Evolutionary conservation across 2,888 invertebrate genomes (phyloP), one percentile per base, ranked within the genome.

Genomic region (Ichneumon xanthorius): DNA sequence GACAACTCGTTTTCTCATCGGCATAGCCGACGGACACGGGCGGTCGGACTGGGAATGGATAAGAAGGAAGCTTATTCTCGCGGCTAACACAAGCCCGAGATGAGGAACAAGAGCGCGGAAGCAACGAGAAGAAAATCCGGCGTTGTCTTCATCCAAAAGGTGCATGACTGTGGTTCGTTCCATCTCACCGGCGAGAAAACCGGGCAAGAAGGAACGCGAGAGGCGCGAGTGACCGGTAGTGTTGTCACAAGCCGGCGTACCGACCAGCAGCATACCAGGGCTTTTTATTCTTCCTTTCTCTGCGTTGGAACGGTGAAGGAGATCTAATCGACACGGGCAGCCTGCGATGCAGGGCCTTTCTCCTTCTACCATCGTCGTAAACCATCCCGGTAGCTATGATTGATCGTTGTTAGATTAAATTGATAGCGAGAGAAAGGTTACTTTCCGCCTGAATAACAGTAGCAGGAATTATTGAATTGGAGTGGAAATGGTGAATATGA

Each of bases 1-100:
- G 82, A 83, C 81, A 75, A 82, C 48, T 67, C 84, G 72, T 82
- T 80, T 75, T 72, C 63, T 79, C 63, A 30, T 63, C 71, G 70
- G 71, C 82, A 76, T 77, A 68, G 77, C 19, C 45, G 76, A 71
- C 55, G 48, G 45, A 71, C 70, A 75, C 50, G 68, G 22, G 19
- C n/a, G 40, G 40, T 37, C 40, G 19, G 37, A 45, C 68, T 14
- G 71, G 58, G 71, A 63, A 48, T 37, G 77, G 65, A 58, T 58
- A 68, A 77, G 65, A 78, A 78, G 72, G 67, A 72, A 81, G 77
- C 72, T 77, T 77, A 73, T 77, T 80, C n/a, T 73, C 30, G 40
- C 67, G 45, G 72, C 81, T 68, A 77, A 84, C 67, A 68, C 50
- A 48, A 61, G 61, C 30, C 26, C 61, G 26, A 58, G 37, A 76